Conservation (phyloP, 2,888 invertebrate genomes). For the Metacarcinus magister region DNA sequence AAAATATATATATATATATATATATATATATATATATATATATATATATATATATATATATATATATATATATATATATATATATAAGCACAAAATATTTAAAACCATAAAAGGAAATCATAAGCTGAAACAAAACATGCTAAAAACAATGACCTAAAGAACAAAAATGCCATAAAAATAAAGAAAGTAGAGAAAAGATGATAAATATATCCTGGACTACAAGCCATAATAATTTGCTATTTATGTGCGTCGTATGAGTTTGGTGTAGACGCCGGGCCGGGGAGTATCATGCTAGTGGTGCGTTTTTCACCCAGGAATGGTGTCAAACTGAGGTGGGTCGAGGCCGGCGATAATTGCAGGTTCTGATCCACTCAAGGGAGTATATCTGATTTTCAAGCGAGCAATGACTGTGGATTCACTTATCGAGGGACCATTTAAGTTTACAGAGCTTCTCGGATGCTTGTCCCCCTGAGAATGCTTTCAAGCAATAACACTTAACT, state of each 20-base stretch:
- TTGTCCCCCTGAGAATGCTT: slow-evolving; percentile 37
- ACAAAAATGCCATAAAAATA: too few relatives aligned
- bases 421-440: slow-evolving; percentile 39
- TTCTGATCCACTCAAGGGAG: slow-evolving; percentile 39
- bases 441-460: slow-evolving; percentile 22
- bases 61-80: too few relatives aligned
- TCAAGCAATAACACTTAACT: slow-evolving; percentile 32
- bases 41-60: too few relatives aligned
- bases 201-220: slow-evolving; percentile 52
- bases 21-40: too few relatives aligned
- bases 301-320: not conserved
- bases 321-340: not conserved
- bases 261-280: not conserved
- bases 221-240: slow-evolving; percentile 45
- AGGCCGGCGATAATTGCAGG: slow-evolving; percentile 16
- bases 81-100: too few relatives aligned
- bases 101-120: too few relatives aligned
- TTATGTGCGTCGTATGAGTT: slow-evolving; percentile 57
- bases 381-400: not conserved
- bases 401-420: slow-evolving; percentile 10
- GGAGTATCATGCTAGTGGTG: not conserved
- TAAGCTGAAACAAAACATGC: too few relatives aligned
- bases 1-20: too few relatives aligned
- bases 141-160: too few relatives aligned
- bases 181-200: not conserved